A percentile compares a stretch with the other conserved stretches of the same genome.
These are phyloP conservation scores for Dinomys branickii DNA, from an alignment of 2,113 vertebrate species.

Conservation along the genomic window DNA sequence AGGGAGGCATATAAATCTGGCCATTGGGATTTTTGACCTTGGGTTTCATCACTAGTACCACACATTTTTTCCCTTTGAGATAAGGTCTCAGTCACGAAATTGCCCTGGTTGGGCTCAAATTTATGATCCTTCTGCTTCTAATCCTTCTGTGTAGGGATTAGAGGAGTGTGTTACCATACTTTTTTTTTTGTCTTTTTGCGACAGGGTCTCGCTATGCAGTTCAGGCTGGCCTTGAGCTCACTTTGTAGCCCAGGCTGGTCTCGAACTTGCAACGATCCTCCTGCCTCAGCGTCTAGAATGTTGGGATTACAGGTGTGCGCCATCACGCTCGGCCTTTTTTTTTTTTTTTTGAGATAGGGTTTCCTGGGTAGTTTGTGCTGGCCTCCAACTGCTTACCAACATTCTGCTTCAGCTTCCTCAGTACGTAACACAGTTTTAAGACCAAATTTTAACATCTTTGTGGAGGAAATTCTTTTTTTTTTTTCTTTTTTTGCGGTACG, in stretches of 20 bases:
- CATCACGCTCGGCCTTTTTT: not conserved
- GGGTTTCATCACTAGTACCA: not conserved
- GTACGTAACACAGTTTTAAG: not conserved
- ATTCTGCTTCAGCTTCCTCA: not conserved
- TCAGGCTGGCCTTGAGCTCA: too few relatives aligned
- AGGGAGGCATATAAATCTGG: too few relatives aligned
- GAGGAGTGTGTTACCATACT: not conserved
- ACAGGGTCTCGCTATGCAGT: too few relatives aligned
- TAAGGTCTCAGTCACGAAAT: not conserved
- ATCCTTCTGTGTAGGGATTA: not conserved
- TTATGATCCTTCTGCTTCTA: not conserved
- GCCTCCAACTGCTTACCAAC: not conserved
- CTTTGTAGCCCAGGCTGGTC: too few relatives aligned
- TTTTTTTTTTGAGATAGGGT: not conserved
- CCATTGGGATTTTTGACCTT: not conserved
- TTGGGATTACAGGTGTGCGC: too few relatives aligned
- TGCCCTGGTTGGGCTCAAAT: not conserved
- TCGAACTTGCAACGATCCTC: too few relatives aligned
- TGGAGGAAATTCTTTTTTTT: not conserved
- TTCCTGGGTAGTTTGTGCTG: not conserved
- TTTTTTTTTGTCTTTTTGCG: not conserved
- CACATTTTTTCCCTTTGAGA: not conserved
- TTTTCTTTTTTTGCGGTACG: too few relatives aligned
- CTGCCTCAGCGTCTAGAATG: too few relatives aligned
- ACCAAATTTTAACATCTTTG: conserved; percentile 15